Evolutionary conservation across 2,888 invertebrate genomes (phyloP).

Genomic region (Athalia cordata): DNA sequence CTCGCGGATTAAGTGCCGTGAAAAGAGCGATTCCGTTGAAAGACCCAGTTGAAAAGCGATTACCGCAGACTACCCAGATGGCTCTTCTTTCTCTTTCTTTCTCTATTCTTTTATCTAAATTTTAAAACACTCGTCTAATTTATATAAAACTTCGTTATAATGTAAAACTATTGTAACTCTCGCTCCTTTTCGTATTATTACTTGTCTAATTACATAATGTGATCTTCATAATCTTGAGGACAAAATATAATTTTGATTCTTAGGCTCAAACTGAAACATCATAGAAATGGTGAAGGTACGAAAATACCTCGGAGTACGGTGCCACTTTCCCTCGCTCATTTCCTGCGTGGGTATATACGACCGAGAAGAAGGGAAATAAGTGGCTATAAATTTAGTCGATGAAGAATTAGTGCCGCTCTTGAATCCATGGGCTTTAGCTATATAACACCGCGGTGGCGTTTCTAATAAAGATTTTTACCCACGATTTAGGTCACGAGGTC

Average conservation of each 20-base stretch:
- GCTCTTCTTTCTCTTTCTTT: conserved; percentile 1
- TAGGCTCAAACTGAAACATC: no score
- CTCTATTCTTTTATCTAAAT: conserved; percentile 21
- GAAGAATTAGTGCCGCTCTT: not conserved
- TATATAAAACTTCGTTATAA: not conserved
- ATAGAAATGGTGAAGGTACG: no score
- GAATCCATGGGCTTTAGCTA: not conserved
- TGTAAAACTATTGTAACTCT: not conserved
- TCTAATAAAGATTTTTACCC: conserved; percentile 20
- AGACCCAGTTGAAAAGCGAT: conserved; percentile 43
- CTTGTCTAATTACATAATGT: no score
- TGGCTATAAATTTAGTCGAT: no score
- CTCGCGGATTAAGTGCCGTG: conserved; percentile 41
- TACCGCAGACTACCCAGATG: conserved; percentile 31
- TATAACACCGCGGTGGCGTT: not conserved
- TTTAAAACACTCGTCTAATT: conserved; percentile 12
- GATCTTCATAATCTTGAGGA: no score
- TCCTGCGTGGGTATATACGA: no score
- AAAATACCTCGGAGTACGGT: no score
- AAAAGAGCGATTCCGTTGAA: conserved; percentile 44
- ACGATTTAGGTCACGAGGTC: conserved; percentile 30
- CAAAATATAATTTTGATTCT: no score
- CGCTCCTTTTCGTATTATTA: no score
- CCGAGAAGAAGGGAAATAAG: no score
- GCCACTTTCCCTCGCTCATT: no score